Evolutionary conservation across 2,888 invertebrate genomes (phyloP).

Genomic region (Dasypolia templi): DNA sequence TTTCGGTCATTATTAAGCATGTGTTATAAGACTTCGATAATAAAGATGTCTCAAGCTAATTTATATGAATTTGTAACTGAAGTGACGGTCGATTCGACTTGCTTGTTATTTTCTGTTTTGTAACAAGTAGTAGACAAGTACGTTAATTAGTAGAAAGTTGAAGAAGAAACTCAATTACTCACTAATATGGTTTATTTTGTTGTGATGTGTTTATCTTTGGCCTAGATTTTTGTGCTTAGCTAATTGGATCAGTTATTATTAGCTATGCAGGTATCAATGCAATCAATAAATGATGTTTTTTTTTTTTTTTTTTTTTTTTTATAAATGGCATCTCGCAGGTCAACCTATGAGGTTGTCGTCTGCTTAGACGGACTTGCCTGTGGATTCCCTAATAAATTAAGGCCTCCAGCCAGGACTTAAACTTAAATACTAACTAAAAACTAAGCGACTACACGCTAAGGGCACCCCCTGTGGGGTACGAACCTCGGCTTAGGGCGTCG

Average conservation of each 20-base stretch:
- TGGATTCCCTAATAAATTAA: too few relatives aligned
- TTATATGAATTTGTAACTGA: conserved; percentile 74
- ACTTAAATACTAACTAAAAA: too few relatives aligned
- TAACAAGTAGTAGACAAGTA: conserved; percentile 33
- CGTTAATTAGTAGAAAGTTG: conserved; percentile 50
- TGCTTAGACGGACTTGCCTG: too few relatives aligned
- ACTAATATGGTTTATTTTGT: conserved; percentile 32
- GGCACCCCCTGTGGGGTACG: too few relatives aligned
- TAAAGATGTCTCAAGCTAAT: conserved; percentile 76
- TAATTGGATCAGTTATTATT: background rate
- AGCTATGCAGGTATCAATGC: background rate
- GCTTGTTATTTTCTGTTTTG: conserved; percentile 49
- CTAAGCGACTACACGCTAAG: too few relatives aligned
- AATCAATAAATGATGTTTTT: too few relatives aligned
- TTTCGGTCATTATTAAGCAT: conserved; percentile 3
- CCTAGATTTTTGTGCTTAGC: background rate
- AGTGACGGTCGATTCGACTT: conserved; percentile 40
- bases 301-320: too few relatives aligned
- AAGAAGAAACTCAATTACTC: conserved; percentile 43
- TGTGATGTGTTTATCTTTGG: conserved; percentile 8
- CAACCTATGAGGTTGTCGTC: too few relatives aligned
- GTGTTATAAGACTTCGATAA: conserved; percentile 57
- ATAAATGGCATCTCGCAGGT: too few relatives aligned
- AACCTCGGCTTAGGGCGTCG: too few relatives aligned
- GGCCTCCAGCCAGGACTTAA: too few relatives aligned